These are phyloP conservation scores for Chromoteleia sp. DNA, from an alignment of 2,888 invertebrate species.

Conservation along the genomic window DNA sequence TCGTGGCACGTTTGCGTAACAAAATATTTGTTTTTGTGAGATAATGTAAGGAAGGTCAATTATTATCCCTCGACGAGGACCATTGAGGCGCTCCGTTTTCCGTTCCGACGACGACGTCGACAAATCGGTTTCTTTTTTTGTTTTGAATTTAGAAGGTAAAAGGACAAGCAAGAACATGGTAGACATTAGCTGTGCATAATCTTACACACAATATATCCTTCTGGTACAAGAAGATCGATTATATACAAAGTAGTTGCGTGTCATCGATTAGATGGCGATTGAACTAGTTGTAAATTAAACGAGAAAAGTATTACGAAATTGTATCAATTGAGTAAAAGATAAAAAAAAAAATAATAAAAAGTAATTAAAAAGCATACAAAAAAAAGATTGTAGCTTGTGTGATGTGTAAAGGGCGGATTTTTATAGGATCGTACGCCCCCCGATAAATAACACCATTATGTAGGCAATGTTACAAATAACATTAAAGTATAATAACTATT, in stretches of 20 bases:
- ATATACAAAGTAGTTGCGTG: conserved; percentile 66
- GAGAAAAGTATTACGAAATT: conserved; percentile 69
- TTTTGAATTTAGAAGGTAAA: too few species aligned
- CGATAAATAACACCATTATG: conserved; percentile 63
- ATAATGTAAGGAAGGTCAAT: too few species aligned
- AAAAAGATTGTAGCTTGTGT: conserved; percentile 64
- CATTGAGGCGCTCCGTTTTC: too few species aligned
- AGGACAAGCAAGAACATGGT: not conserved
- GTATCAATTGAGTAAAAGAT: conserved; percentile 67
- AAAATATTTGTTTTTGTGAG: too few species aligned
- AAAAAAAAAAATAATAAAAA: conserved; percentile 39
- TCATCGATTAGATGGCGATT: conserved; percentile 61
- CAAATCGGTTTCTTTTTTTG: too few species aligned
- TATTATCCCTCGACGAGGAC: too few species aligned
- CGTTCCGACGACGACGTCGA: too few species aligned
- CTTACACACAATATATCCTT: conserved; percentile 63
- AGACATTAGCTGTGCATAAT: conserved; percentile 43
- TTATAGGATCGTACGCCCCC: conserved; percentile 57
- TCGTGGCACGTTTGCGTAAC: too few species aligned
- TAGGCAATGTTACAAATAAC: conserved; percentile 64
- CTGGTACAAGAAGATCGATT: conserved; percentile 65
- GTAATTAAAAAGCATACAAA: conserved; percentile 28
- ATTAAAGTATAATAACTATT: conserved; percentile 42
- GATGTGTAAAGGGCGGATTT: conserved; percentile 65
- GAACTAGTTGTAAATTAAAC: conserved; percentile 55